These are phyloP conservation scores for Sitta europaea DNA, from an alignment of 2,113 vertebrate genomes.

Conservation along the genomic window DNA sequence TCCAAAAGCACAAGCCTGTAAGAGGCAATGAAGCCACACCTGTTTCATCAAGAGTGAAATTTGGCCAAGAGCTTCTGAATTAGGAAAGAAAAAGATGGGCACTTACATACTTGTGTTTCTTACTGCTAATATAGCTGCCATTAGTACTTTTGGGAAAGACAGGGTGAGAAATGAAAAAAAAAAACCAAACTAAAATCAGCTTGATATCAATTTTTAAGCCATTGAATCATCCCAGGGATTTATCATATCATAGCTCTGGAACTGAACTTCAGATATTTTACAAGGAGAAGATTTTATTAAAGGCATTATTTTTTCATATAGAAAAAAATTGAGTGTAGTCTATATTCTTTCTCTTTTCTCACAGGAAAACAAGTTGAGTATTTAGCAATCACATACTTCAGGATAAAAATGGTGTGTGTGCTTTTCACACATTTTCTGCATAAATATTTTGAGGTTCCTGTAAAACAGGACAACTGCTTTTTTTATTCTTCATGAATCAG, in stretches of 20 bases:
- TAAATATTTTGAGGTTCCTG: conserved; percentile 58
- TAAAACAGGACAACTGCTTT: conserved; percentile 55
- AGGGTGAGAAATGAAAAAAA: not conserved
- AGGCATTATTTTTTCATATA: not conserved
- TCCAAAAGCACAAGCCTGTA: not conserved
- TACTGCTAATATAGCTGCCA: not conserved
- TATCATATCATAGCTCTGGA: not conserved
- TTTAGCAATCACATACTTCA: conserved; percentile 31
- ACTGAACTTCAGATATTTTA: not conserved
- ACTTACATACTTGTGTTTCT: not conserved
- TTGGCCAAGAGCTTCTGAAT: not conserved
- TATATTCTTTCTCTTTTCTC: not conserved
- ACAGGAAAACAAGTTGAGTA: not conserved
- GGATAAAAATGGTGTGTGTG: conserved; percentile 9
- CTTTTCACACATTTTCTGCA: conserved; percentile 45
- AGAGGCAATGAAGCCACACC: not conserved
- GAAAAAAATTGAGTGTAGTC: not conserved
- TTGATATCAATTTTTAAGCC: not conserved
- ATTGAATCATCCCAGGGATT: not conserved
- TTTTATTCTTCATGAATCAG: conserved; percentile 71
- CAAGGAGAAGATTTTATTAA: conserved; percentile 11
- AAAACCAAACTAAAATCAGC: not conserved
- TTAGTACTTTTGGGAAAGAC: not conserved
- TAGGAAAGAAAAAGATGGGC: not conserved
- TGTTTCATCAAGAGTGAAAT: not conserved